Conservation (phyloP, 2,113 vertebrate genomes). For the Bungarus multicinctus region DNA sequence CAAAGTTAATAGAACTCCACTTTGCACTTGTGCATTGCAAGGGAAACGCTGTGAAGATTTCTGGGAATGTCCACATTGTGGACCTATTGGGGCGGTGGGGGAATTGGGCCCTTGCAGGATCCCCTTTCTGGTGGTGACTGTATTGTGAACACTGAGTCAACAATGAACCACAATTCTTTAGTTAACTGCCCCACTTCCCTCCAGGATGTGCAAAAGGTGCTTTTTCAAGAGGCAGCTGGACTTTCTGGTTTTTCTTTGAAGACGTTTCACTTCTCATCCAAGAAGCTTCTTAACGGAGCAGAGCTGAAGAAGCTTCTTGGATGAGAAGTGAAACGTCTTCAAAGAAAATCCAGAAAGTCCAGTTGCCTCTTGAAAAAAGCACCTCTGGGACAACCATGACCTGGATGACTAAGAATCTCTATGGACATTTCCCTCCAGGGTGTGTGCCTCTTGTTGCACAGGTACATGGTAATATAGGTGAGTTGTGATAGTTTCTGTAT, state of each 20-base stretch:
- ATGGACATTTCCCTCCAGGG: too few species aligned
- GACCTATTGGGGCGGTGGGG: not conserved
- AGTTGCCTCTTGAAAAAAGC: too few species aligned
- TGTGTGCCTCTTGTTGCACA: not conserved
- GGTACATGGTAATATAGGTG: not conserved
- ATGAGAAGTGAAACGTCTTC: too few species aligned
- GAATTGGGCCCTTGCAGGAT: not conserved
- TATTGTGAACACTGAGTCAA: not conserved
- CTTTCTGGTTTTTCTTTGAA: too few species aligned
- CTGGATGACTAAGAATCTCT: too few species aligned
- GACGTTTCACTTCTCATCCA: too few species aligned
- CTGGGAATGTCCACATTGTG: not conserved
- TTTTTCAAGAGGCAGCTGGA: too few species aligned
- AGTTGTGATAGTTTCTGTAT: not conserved
- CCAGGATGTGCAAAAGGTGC: not conserved
- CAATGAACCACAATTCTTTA: not conserved
- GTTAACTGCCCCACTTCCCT: not conserved
- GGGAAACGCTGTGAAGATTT: not conserved
- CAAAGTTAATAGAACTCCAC: not conserved
- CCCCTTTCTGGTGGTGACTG: not conserved
- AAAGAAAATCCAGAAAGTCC: too few species aligned
- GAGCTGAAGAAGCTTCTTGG: too few species aligned
- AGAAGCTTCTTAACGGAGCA: too few species aligned
- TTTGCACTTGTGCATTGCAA: not conserved
- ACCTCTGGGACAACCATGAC: too few species aligned